Evolutionary conservation across 2,113 vertebrate genomes (phyloP), one percentile per base, ranked within the genome.

Genomic region (Seriola aureovittata): DNA sequence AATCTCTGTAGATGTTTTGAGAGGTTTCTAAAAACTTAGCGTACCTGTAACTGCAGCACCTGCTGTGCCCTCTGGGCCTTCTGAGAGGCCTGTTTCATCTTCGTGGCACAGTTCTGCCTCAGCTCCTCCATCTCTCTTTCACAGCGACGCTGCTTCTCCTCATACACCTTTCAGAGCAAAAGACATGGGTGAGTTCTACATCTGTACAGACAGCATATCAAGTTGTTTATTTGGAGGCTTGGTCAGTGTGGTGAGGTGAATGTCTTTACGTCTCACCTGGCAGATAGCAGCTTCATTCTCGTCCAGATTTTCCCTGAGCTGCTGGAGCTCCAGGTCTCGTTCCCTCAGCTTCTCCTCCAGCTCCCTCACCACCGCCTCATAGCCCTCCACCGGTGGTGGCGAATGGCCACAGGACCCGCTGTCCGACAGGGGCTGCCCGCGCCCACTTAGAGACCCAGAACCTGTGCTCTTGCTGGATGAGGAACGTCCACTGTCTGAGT

Each of bases 391-490:
- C 0, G 93, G 96, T 0, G 93, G 94, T 0, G 97, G 96, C 0
- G 98, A 98, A 84, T 96, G 96, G 5, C 96, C 97, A 10, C 97
- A 97, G 38, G 97, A 99, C 64, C 98, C 97, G 0, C 95, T 97
- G 88, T 99, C 98, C 0, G 97, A 98, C 64, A 97, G 96, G 42
- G 94, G 96, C 80, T 96, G 95, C 52, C 95, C 87, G 2, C 97
- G 97, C 71, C 97, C 97, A 0, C 96, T 97, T 63, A 98, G 89
- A 0, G 98, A 99, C 36, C 97, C 97, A 0, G 98, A 99, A 34
- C 97, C 97, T 0, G 97, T 97, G 94, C 98, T 99, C 92, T 99
- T 99, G 92, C 97, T 98, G 89, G 98, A 99, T 2, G 98, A 99
- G 0, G 98, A 99, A 19, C 98, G 97, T 9, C 98, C 98, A 0